These are phyloP conservation scores for Leucoptera coffeella DNA, from an alignment of 2,888 invertebrate genomes.

Conservation along the genomic window DNA sequence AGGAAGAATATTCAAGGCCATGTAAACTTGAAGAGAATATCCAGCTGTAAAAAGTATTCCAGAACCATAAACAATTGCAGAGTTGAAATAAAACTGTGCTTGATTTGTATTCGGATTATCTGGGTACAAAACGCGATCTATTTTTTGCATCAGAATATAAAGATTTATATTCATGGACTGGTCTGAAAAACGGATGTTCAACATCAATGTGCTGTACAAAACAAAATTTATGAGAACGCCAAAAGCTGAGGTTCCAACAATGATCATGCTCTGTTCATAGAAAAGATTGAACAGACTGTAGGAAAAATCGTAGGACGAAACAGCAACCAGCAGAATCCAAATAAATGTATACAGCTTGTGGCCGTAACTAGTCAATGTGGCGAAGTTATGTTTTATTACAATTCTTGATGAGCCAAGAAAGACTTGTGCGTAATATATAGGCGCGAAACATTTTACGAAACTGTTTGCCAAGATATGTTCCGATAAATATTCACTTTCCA, in stretches of 20 bases:
- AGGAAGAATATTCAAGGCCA: conserved; percentile 8
- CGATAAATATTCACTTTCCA: conserved; percentile 6
- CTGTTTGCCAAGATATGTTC: conserved; percentile 8
- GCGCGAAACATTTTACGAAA: conserved; percentile 12
- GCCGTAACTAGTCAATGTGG: conserved; percentile 6
- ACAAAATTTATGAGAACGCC: conserved; percentile 8
- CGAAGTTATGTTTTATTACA: conserved; percentile 9
- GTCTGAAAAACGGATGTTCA: conserved; percentile 10
- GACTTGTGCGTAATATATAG: conserved; percentile 9
- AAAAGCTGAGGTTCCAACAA: conserved; percentile 4
- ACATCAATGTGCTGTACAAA: conserved; percentile 9
- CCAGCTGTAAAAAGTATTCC: conserved; percentile 8
- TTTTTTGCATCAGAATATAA: conserved; percentile 11
- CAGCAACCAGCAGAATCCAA: conserved; percentile 9
- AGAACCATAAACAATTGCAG: conserved; percentile 6
- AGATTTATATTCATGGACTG: conserved; percentile 8
- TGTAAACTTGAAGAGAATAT: conserved; percentile 6
- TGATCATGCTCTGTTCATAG: conserved; percentile 4
- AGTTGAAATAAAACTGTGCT: conserved; percentile 8
- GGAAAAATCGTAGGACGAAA: conserved; percentile 8
- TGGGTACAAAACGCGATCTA: conserved; percentile 8
- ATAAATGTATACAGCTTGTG: conserved; percentile 11
- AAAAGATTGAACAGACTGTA: conserved; percentile 8
- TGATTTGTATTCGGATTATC: conserved; percentile 6
- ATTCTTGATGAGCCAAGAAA: conserved; percentile 11